Evolutionary conservation across 1,140 invertebrate genomes (phyloP), one percentile per base, ranked within the genome.

Genomic region (Diorhabda sublineata): DNA sequence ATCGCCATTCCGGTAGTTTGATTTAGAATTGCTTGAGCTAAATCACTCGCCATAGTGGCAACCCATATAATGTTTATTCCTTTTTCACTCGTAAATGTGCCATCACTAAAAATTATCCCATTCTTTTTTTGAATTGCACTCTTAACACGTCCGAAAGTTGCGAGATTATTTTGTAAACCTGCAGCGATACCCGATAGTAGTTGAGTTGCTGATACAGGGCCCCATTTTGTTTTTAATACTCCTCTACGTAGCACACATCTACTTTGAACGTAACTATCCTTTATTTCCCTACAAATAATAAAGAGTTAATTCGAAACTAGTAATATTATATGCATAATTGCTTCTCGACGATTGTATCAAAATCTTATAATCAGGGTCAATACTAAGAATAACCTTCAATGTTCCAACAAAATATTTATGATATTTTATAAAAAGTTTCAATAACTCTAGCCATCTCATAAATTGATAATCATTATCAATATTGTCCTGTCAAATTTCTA

Each of bases 21-120:
- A 70, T 86, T 84, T 5, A 90, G 78, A 11, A 84, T 81, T 56
- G 87, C 83, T 80, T 89, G 87, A 5, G 87, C 88, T 69, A 90
- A 79, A 75, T 90, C 87, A 58, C 88, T 88, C 86, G 85, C 86
- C 43, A 89, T 72, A 9, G 88, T 87, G n/a, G 86, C 82, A 43
- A 85, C 82, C 84, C 86, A 88, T 58, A 85, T 71, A 72, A 86
- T 88, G 69, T 72, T 69, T 4, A 66, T 66, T 7, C 69, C 44
- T 56, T 70, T 67, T 56, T 47, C 43, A 4, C 45, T 66, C 42
- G 56, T 41, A 58, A 42, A 26, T 9, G 52, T 42, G 8, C 5
- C 47, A 41, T 52, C 42, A 45, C 9, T 42, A 8, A 60, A 44
- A 43, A 11, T 69, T 44, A 11, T 59, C 4, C 45, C 8, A 6